Percentiles rank a stretch among this genome's conserved stretches.
These are phyloP conservation scores for Oncorhynchus clarkii DNA, from an alignment of 2,113 vertebrate genomes.

Conservation along the genomic window DNA sequence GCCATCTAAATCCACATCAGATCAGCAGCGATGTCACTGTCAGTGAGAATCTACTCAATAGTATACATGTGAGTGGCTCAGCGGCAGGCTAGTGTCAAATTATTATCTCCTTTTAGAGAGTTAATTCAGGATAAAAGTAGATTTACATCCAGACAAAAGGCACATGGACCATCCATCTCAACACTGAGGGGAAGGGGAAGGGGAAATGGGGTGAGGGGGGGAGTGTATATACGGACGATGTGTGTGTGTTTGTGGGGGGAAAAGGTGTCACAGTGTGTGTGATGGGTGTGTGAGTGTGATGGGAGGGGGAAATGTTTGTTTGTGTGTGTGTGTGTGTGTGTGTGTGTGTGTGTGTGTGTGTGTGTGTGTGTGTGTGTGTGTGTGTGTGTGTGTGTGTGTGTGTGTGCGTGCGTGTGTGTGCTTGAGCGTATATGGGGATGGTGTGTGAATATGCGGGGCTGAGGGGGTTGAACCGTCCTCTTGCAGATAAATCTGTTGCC, in stretches of 20 bases:
- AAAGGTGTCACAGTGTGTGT: too few relatives aligned
- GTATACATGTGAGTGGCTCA: slow-evolving; percentile 48
- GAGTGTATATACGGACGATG: too few relatives aligned
- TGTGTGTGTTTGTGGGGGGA: too few relatives aligned
- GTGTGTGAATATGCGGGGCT: background rate
- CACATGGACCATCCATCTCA: slow-evolving; percentile 39
- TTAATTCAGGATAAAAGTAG: slow-evolving; percentile 76
- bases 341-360: background rate
- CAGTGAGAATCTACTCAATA: slow-evolving; percentile 4
- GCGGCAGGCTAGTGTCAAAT: slow-evolving; percentile 44
- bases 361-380: background rate
- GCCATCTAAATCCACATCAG: slow-evolving; percentile 32
- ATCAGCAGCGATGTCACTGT: slow-evolving; percentile 13
- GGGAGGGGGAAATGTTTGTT: too few relatives aligned
- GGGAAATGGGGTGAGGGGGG: background rate
- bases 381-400: background rate
- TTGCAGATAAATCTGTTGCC: slow-evolving; percentile 77
- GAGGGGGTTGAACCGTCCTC: slow-evolving; percentile 62
- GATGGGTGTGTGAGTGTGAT: too few relatives aligned
- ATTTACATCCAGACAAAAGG: slow-evolving; percentile 80
- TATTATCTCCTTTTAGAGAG: slow-evolving; percentile 71
- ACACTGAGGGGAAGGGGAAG: slow-evolving; percentile 21
- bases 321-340: background rate
- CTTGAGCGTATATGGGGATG: background rate
- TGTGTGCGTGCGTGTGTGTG: background rate